These are phyloP conservation scores for Dysidea cf. avara DNA, from an alignment of 37 sponge, comb jelly and placozoan species.

Conservation along the genomic window DNA sequence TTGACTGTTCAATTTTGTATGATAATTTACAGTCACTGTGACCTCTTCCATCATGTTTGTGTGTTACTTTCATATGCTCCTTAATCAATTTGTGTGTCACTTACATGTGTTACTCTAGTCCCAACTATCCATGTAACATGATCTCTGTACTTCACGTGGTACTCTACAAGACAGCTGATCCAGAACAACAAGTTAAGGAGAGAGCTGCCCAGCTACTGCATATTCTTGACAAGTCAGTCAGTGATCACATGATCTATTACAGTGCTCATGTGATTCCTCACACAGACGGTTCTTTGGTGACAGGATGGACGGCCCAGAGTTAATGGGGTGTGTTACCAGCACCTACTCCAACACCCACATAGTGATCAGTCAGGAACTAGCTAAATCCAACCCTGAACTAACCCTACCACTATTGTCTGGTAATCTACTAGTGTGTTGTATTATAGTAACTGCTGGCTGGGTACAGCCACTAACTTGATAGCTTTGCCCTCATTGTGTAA, in stretches of 20 bases:
- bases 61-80: no score
- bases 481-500: no score
- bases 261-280: not conserved
- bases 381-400: conserved; percentile 83
- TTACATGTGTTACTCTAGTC: conserved; percentile 18
- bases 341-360: conserved; percentile 70
- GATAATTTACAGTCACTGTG: not conserved
- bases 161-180: conserved; percentile 81
- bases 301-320: conserved; percentile 20
- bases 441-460: no score
- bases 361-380: conserved; percentile 61
- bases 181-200: conserved; percentile 63
- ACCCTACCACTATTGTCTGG: conserved; percentile 90
- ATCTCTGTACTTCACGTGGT: conserved; percentile 76
- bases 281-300: conserved; percentile 13
- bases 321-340: conserved; percentile 38
- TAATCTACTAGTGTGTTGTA: conserved; percentile 7
- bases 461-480: no score
- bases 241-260: not conserved
- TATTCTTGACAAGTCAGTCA: conserved; percentile 71
- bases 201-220: conserved; percentile 83
- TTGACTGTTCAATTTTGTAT: no score
- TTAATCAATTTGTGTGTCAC: no score
- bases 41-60: no score
- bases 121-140: conserved; percentile 82